Base-by-base conservation (phyloP, 1,140 invertebrate species). In the Dreissena rostriformis region DNA sequence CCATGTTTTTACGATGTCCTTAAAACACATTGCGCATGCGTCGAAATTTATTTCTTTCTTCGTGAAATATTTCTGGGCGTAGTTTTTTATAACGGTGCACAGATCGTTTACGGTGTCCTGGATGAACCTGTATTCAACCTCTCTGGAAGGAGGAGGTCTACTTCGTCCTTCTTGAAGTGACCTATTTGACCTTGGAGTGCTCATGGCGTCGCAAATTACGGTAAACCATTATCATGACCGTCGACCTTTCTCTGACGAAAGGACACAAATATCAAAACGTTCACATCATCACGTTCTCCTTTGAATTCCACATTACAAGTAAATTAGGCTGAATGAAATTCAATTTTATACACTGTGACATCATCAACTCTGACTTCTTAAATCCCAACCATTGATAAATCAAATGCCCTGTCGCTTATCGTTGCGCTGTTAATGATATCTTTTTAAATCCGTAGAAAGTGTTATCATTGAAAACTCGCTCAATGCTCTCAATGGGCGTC, bases 71-170 rank as follows among this genome's bases (percentile, higher is more conserved):
- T 87, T 84, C 63, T 88, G 86, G 15, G 87, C 83, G 57, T 88
- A 90, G 55, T 82, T 85, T 61, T 86, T 76, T 8, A 90, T 88
- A 26, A 86, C 80, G 7, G 72, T 66, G 65, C 84, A 88, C 8
- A 89, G 68, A 14, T 87, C 82, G 49, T 90, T 88, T 6, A 88
- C 84, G 15, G 83, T 75, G 15, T 82, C 76, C 24, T 87, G 80
- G 19, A 90, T 89, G 19, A 84, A 66, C 52, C 80, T 86, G 51
- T 88, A 87, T 29, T 88, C 89, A 2, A 85, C 86, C 61, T 88
- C 87, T 52, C 89, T 39, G 12, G 88, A 89, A 1, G 86, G 83
- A 19, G 89, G 89, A 1, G 88, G 85, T 22, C 75, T 82, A 28
- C 57, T 86, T 22, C 77, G 73, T 22, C 73, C 53, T 15, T 52